Evolutionary conservation across 2,797 vertebrate genomes (phyloP), one percentile per base, ranked within the genome.

Genomic region (Rachycentron canadum): DNA sequence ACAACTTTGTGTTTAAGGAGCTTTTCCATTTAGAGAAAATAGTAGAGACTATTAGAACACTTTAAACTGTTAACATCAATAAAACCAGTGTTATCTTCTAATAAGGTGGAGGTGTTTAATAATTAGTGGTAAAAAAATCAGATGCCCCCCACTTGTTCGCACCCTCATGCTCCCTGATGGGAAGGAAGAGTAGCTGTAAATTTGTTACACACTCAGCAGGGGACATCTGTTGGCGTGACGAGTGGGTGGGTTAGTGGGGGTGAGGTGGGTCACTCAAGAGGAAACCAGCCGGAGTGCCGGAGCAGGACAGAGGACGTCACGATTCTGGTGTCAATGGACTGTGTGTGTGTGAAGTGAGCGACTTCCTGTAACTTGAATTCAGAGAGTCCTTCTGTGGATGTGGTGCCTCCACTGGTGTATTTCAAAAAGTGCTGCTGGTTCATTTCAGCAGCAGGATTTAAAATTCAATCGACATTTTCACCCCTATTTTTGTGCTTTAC

Each of bases 111-210:
- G 52, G 28, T n/a, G 67, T 28, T 53, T 62, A 58, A 36, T 70
- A 55, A 76, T 74, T 64, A 67, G 23, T 47, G 55, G 36, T 75
- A 4, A 76, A 71, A 75, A 28, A 38, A 63, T 69, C 53, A 25
- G 19, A 50, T 28, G 16, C 25, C 16, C 25, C n/a, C 13, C 5
- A 16, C 45, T 60, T n/a, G n/a, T 57, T 7, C 45, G 63, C 43
- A 32, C 45, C 47, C 13, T 3, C 7, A 23, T 12, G 4, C 52
- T 79, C 45, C 10, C 19, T 49, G 17, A 72, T 59, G 81, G 79
- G 77, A 87, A 88, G 75, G 78, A 86, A 83, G 41, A 57, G 40
- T 36, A 62, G 71, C 70, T 84, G 80, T 86, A 85, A 84, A 89
- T 74, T 34, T 79, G 82, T 82, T 57, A 68, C 56, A 70, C 63